Conservation (phyloP, 2,797 vertebrate species). For the Pangasius djambal region DNA sequence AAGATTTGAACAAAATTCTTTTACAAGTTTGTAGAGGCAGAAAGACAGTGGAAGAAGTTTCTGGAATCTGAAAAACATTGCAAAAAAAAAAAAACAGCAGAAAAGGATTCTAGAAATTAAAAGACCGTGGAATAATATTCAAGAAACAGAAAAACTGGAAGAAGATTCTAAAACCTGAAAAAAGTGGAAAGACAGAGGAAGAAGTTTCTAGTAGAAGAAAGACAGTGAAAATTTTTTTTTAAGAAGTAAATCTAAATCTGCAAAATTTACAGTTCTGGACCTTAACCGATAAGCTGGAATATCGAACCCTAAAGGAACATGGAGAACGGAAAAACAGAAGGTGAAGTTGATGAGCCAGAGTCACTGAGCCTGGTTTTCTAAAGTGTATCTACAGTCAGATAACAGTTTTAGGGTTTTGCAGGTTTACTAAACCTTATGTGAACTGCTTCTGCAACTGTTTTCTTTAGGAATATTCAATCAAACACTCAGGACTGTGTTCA, state of each 20-base stretch:
- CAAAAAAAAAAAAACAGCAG: neutral
- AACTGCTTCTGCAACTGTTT: neutral
- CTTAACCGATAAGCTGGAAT: neutral
- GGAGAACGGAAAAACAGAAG: constrained; percentile 58
- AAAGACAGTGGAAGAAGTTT: neutral
- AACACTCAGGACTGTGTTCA: neutral
- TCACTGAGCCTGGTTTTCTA: neutral
- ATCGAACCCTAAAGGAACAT: constrained; percentile 41
- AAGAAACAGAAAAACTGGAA: neutral
- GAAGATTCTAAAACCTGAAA: neutral
- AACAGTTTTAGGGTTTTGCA: neutral
- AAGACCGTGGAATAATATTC: neutral
- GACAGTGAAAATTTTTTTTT: neutral
- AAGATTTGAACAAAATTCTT: neutral
- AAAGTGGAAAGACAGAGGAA: neutral
- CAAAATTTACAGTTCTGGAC: neutral
- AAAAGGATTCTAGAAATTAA: neutral
- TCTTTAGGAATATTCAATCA: neutral
- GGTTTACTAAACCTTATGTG: neutral
- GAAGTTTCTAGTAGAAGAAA: neutral
- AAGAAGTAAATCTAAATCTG: neutral
- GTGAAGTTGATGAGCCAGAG: constrained; percentile 36
- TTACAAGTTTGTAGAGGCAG: neutral
- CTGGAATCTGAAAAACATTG: neutral
- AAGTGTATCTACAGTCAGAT: neutral